Evolutionary conservation across 2,797 vertebrate genomes (phyloP), one percentile per base, ranked within the genome.

Genomic region (Pyrocephalus nanus): DNA sequence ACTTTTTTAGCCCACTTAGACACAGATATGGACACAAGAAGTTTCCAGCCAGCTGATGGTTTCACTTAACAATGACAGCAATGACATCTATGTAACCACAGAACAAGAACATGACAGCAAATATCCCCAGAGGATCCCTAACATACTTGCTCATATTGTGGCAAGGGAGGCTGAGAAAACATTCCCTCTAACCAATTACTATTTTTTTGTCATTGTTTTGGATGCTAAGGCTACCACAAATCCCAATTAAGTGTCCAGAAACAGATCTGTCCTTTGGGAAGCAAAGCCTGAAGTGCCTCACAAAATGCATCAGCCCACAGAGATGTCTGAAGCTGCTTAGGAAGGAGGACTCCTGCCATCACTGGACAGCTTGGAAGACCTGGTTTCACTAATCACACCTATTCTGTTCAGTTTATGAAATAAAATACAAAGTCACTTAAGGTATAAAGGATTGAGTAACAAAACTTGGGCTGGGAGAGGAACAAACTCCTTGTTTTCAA

Each of bases 61-160:
- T 93, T 79, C 27, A 2, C 34, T 79, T 86, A 91, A 92, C 71
- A 55, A 82, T 6, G 36, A 75, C 57, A 88, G 88, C 71, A 55
- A 87, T 6, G 36, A 72, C 64, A 94, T 92, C 88, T 76, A n/a
- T 48, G 74, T 51, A 92, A 81, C 88, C 90, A 81, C 76, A 38
- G 88, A 94, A 81, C 32, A 86, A 86, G 83, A 95, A 95, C 90
- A 90, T 19, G 90, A 92, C 83, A 94, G 92, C 42, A 77, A 84
- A 84, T 61, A 77, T 67, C 71, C 88, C 88, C 88, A 80, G 80
- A 89, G 88, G 90, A 76, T 45, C 53, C 80, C 76, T 79, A 90
- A 94, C 92, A 93, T 83, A 90, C 57, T 87, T 91, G 64, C 43
- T 93, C 72, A 74, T 70, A 32, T 45, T 74, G 80, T 47, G 55